Evolutionary conservation across 2,888 invertebrate genomes (phyloP).

Genomic region (Laspeyria flexula): DNA sequence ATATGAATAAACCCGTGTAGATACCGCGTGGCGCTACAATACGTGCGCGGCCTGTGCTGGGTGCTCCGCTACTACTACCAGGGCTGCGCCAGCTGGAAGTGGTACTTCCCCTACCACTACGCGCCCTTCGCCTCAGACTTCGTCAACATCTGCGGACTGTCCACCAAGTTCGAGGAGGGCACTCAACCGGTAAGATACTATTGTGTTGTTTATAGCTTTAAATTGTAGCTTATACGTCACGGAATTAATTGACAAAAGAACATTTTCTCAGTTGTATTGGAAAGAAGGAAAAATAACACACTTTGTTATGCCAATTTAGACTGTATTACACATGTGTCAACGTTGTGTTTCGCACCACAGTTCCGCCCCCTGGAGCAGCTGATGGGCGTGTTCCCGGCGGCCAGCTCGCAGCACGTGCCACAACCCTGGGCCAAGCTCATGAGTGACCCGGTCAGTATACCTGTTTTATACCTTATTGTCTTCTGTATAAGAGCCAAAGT

Average conservation of each 20-base stretch:
- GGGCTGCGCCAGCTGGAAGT: slow-evolving; percentile 99
- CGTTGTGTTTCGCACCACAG: too few relatives aligned
- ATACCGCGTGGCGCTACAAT: slow-evolving; percentile 96
- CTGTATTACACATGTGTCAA: too few relatives aligned
- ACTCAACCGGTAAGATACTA: slow-evolving; percentile 92
- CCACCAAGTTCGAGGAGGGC: slow-evolving; percentile 94
- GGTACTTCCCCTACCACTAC: slow-evolving; percentile 99
- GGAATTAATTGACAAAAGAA: too few relatives aligned
- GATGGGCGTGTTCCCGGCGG: slow-evolving; percentile 99
- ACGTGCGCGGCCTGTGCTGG: slow-evolving; percentile 99
- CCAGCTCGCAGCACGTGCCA: slow-evolving; percentile 97
- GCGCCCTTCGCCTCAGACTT: slow-evolving; percentile 99
- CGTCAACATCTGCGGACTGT: slow-evolving; percentile 94
- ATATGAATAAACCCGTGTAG: too few relatives aligned
- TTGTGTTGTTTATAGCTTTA: too few relatives aligned
- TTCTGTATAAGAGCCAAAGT: too few relatives aligned
- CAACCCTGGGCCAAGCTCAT: slow-evolving; percentile 97
- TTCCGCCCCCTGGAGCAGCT: slow-evolving; percentile 99
- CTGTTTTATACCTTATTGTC: neutral
- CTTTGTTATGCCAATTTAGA: too few relatives aligned
- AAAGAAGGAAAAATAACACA: too few relatives aligned
- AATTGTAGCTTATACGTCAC: too few relatives aligned
- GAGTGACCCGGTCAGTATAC: slow-evolving; percentile 91
- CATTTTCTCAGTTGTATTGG: too few relatives aligned
- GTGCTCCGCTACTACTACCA: slow-evolving; percentile 99